Evolutionary conservation across 2,113 vertebrate species (phyloP).

Genomic region (Serranochromis macrocephalus): DNA sequence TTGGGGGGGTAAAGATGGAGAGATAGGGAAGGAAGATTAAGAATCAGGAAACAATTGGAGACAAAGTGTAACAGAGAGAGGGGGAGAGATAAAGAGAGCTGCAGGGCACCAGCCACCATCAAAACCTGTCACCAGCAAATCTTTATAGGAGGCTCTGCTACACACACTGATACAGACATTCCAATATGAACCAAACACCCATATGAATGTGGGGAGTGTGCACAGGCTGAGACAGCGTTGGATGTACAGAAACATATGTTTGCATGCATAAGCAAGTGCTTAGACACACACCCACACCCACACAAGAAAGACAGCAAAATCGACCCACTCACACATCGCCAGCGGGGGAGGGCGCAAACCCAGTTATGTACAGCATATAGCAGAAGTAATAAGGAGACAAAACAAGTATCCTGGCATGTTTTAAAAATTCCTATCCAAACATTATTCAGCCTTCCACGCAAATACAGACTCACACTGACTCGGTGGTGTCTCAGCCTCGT

Average conservation of each 20-base stretch:
- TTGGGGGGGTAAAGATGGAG: slow-evolving; percentile 11
- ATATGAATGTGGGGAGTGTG: neutral
- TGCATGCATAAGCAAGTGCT: neutral
- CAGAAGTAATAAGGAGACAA: neutral
- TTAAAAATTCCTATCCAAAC: neutral
- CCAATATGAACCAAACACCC: neutral
- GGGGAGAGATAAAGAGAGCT: slow-evolving; percentile 21
- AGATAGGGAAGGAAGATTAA: slow-evolving; percentile 29
- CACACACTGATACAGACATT: neutral
- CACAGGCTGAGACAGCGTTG: neutral
- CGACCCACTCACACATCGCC: neutral
- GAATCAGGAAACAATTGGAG: neutral
- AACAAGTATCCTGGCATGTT: neutral
- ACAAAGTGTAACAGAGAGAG: neutral
- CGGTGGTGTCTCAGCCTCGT: neutral
- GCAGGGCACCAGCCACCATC: slow-evolving; percentile 19
- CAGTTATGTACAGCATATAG: neutral
- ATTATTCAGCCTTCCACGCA: neutral
- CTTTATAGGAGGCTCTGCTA: neutral
- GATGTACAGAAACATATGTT: neutral
- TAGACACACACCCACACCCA: neutral
- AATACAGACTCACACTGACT: neutral
- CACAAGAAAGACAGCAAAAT: neutral
- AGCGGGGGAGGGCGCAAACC: neutral
- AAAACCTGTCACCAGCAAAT: slow-evolving; percentile 6